Base-by-base conservation (phyloP, 2,888 invertebrate genomes). In the Bembecia ichneumoniformis region DNA sequence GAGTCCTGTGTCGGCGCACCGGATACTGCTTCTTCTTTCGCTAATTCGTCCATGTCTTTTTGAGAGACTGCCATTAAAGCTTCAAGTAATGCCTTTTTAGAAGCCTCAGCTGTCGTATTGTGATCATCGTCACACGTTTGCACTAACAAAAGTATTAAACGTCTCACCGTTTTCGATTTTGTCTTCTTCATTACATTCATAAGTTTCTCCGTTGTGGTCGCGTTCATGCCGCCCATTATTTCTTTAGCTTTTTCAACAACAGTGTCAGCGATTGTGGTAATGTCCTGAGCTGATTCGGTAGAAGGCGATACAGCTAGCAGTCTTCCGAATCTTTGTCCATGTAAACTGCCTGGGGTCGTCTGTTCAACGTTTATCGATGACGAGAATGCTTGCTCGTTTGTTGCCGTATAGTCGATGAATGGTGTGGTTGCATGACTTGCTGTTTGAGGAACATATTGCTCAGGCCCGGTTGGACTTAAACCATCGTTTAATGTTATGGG, bases 161-260 rank as follows among this genome's bases (percentile, higher is more conserved):
- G 88, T 47, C 92, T 88, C 0, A 94, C 93, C 0, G 93, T 91
- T 51, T 92, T 92, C 58, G 94, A 94, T 58, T 90, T 91, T 0
- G 94, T 94, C 68, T 94, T 93, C 64, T 93, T 92, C 94, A 95
- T 95, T 40, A 94, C 93, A 53, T 91, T 90, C 88, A 94, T 90
- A 49, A 95, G 82, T 58, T 93, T 93, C 53, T 91, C 88, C 0
- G 92, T 90, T 53, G 94, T 93, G 0, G 93, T 91, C 9, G 92
- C 91, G 62, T 95, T 94, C 54, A 94, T 84, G 14, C 91, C 91
- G 1, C 91, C 92, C 68, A 95, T 92, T 60, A 95, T 91, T 74
- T 93, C 90, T 61, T 94, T 92, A 0, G 94, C 92, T 58, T 91
- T 91, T 60, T 90, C 88, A 43, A 90, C 90, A 46, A 92, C 89